phyloP scores from a whole-genome alignment of 2,797 vertebrate species.

The Sphenodon punctatus region DNA sequence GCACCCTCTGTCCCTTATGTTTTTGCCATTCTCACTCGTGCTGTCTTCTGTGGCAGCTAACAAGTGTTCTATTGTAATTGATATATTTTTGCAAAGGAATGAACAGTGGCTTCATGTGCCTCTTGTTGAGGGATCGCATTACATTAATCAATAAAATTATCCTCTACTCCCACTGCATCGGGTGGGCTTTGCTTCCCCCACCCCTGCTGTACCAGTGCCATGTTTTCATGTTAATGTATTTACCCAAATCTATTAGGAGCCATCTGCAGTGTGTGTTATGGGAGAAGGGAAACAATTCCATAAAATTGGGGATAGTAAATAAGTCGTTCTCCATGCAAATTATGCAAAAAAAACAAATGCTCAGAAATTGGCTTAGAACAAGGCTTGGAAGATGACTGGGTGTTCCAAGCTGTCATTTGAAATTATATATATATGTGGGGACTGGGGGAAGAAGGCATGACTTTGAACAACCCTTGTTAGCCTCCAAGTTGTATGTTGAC shows the following conservation, averaged over 20 bases:
- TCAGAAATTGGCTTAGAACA: slow-evolving; percentile 54
- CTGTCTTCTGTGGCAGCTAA: too few species aligned
- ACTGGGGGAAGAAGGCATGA: too few species aligned
- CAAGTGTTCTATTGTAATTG: too few species aligned
- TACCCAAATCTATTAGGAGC: slow-evolving; percentile 9
- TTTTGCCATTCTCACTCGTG: too few species aligned
- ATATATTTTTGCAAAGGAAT: too few species aligned
- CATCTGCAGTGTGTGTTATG: slow-evolving; percentile 45
- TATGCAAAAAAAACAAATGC: slow-evolving; percentile 47
- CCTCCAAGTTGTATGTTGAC: background rate
- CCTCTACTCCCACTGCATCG: too few species aligned
- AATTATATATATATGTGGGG: slow-evolving; percentile 30
- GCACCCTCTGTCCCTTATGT: too few species aligned
- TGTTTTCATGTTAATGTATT: background rate
- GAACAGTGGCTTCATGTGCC: too few species aligned
- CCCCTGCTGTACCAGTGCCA: background rate
- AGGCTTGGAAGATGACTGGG: slow-evolving; percentile 20
- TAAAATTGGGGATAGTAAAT: slow-evolving; percentile 50
- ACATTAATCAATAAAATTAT: too few species aligned
- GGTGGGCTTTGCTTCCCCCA: accelerated
- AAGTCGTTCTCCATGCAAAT: slow-evolving; percentile 49
- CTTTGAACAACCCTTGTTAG: background rate
- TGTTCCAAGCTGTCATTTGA: slow-evolving; percentile 48
- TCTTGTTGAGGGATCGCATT: too few species aligned
- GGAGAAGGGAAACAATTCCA: slow-evolving; percentile 50